A percentile compares a stretch with the other conserved stretches of the same genome.
These are phyloP conservation scores for Lepilemur ruficaudatus DNA, from an alignment of 2,797 vertebrate genomes.

Conservation along the genomic window DNA sequence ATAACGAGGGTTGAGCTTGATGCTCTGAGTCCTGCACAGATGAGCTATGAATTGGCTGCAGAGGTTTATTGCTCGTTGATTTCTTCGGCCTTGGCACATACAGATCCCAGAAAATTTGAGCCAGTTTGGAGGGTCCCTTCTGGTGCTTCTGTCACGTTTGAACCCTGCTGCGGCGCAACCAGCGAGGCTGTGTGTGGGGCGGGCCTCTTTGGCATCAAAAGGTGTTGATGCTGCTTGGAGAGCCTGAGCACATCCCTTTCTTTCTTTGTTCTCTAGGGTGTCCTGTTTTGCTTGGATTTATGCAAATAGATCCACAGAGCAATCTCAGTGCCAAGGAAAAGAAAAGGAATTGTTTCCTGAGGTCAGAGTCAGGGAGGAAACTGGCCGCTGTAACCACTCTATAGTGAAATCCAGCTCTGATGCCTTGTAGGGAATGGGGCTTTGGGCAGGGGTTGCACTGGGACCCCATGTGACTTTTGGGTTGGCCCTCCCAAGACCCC, in stretches of 20 bases:
- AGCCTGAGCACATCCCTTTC: not conserved
- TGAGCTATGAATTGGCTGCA: not conserved
- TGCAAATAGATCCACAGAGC: not conserved
- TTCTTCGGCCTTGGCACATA: not conserved
- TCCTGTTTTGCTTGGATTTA: not conserved
- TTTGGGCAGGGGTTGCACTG: not conserved
- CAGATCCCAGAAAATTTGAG: not conserved
- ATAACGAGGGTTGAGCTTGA: not conserved
- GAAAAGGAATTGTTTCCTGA: not conserved
- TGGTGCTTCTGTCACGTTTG: not conserved
- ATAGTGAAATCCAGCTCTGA: not conserved
- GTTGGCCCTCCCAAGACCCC: not conserved
- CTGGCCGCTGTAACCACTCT: accelerated
- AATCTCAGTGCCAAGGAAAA: not conserved
- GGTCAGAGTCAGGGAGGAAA: not conserved
- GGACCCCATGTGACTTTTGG: not conserved
- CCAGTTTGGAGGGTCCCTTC: not conserved
- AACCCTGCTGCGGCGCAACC: not conserved
- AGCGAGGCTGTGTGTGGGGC: no score
- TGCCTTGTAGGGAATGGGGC: not conserved
- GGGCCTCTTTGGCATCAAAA: not conserved
- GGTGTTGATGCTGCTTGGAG: not conserved
- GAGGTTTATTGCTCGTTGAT: not conserved
- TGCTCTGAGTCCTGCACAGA: not conserved
- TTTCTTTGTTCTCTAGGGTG: not conserved